Conservation (phyloP, 64 coral and sea anemone species). For the Trachythela sp. region DNA sequence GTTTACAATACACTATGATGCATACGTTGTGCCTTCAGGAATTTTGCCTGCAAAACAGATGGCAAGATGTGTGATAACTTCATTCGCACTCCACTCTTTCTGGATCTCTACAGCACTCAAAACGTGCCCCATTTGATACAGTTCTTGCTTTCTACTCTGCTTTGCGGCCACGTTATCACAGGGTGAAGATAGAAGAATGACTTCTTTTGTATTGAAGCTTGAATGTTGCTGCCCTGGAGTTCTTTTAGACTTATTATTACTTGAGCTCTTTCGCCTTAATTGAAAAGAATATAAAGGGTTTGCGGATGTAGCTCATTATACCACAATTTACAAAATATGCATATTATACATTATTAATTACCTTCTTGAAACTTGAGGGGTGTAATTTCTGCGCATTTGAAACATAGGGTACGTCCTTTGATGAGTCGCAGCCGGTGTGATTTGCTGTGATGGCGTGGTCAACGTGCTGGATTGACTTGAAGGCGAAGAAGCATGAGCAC, state of each 20-base stretch:
- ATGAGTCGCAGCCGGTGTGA: background rate
- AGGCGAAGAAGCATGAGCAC: background rate
- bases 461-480: background rate
- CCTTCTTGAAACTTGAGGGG: background rate
- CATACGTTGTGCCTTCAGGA: background rate
- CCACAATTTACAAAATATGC: background rate
- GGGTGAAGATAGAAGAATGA: background rate
- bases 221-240: background rate
- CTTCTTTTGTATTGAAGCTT: background rate
- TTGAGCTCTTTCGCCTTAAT: background rate
- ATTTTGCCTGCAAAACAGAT: background rate
- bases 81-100: background rate
- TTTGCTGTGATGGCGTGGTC: background rate
- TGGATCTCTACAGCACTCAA: background rate
- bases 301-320: background rate
- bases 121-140: background rate
- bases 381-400: background rate
- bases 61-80: background rate
- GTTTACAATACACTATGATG: background rate
- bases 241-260: background rate
- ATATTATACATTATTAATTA: background rate
- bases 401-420: background rate
- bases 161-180: background rate
- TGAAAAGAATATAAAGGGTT: background rate
- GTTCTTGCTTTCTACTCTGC: background rate